These are phyloP conservation scores for human DNA, from an alignment of 2,113 vertebrate genomes.

Conservation along the genomic window GRCh38 chr7:149613001-149613500, in stretches of 20 bases:
- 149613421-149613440: background rate
- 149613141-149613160: rapidly evolving
- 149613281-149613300: no score
- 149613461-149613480: background rate
- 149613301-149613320: background rate
- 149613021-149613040: no score
- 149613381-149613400: background rate
- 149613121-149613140: slow-evolving; percentile 43
- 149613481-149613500: background rate
- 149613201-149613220: background rate
- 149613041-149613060: no score
- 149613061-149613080: slow-evolving; percentile 53
- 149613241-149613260: background rate
- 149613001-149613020: no score
- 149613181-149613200: background rate
- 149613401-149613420: background rate
- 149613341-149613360: background rate
- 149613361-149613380: background rate
- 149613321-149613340: background rate
- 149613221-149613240: no score
- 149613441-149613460: background rate
- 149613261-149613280: background rate
- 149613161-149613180: background rate
- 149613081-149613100: slow-evolving; percentile 70
- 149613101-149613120: slow-evolving; percentile 72